phyloP scores from a whole-genome alignment of 2,888 invertebrate genomes.

The Resseliella maxima region DNA sequence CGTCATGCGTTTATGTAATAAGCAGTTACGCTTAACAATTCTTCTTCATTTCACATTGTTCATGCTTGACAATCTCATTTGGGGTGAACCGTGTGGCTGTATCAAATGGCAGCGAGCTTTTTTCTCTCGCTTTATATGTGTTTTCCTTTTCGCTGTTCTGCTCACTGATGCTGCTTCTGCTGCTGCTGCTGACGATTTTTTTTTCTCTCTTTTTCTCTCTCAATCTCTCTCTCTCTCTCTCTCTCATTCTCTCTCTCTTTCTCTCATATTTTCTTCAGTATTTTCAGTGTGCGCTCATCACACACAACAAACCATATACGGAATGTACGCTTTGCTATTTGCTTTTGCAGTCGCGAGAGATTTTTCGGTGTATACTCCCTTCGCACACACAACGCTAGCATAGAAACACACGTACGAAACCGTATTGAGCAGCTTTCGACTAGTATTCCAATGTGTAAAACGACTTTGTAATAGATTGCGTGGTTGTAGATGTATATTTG shows the following conservation, averaged over 20 bases:
- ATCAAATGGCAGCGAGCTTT: too few relatives aligned
- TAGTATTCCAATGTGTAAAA: constrained; percentile 14
- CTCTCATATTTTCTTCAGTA: neutral
- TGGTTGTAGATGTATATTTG: neutral
- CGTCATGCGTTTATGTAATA: neutral
- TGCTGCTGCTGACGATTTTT: neutral
- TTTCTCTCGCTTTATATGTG: neutral
- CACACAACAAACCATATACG: neutral
- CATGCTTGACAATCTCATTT: constrained; percentile 13
- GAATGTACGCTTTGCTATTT: constrained; percentile 38
- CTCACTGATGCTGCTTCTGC: neutral
- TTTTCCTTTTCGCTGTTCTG: constrained; percentile 25
- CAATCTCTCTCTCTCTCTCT: neutral
- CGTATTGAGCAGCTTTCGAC: neutral
- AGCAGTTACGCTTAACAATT: constrained; percentile 26
- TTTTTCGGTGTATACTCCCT: constrained; percentile 34
- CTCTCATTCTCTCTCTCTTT: neutral
- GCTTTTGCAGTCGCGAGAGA: constrained; percentile 30
- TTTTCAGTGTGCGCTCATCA: neutral
- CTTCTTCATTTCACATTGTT: constrained; percentile 16
- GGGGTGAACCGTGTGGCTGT: too few relatives aligned
- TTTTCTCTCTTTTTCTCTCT: neutral
- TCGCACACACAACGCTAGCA: constrained; percentile 1
- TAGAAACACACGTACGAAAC: neutral
- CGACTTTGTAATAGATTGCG: constrained; percentile 20